Percentiles rank a stretch among this genome's conserved stretches.
phyloP scores from a whole-genome alignment of 2,888 invertebrate species.

The Deilephila porcellus region DNA sequence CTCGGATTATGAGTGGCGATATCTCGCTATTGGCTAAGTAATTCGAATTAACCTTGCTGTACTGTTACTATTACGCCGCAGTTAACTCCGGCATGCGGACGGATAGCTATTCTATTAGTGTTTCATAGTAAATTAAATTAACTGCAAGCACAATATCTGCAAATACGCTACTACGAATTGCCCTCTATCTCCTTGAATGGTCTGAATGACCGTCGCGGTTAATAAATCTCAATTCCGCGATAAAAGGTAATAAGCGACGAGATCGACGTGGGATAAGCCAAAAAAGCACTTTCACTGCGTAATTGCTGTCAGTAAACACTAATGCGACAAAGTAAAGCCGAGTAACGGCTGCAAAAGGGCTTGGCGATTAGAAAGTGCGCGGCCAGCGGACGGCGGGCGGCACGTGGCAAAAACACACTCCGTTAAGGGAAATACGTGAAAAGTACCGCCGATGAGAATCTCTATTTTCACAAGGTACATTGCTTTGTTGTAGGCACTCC shows the following conservation, averaged over 20 bases:
- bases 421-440: slow-evolving; percentile 57
- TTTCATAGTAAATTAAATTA: slow-evolving; percentile 65
- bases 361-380: slow-evolving; percentile 43
- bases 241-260: slow-evolving; percentile 39
- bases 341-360: slow-evolving; percentile 34
- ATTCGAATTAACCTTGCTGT: slow-evolving; percentile 64
- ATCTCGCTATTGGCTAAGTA: slow-evolving; percentile 56
- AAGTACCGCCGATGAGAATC: slow-evolving; percentile 52
- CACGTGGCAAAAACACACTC: slow-evolving; percentile 51
- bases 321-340: slow-evolving; percentile 57
- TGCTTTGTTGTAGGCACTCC: slow-evolving; percentile 43
- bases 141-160: slow-evolving; percentile 28
- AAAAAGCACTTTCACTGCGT: slow-evolving; percentile 73
- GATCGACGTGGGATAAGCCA: slow-evolving; percentile 63
- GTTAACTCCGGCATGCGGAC: slow-evolving; percentile 52
- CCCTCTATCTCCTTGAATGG: slow-evolving; percentile 36
- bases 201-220: slow-evolving; percentile 1
- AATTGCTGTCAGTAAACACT: slow-evolving; percentile 64
- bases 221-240: neutral
- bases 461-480: slow-evolving; percentile 45
- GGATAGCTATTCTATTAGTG: slow-evolving; percentile 53
- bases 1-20: slow-evolving; percentile 52
- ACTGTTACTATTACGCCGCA: slow-evolving; percentile 55
- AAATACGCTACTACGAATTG: slow-evolving; percentile 39
- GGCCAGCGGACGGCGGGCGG: slow-evolving; percentile 30